These are phyloP conservation scores for Numenius phaeopus DNA, from an alignment of 2,797 vertebrate species.

Conservation along the genomic window DNA sequence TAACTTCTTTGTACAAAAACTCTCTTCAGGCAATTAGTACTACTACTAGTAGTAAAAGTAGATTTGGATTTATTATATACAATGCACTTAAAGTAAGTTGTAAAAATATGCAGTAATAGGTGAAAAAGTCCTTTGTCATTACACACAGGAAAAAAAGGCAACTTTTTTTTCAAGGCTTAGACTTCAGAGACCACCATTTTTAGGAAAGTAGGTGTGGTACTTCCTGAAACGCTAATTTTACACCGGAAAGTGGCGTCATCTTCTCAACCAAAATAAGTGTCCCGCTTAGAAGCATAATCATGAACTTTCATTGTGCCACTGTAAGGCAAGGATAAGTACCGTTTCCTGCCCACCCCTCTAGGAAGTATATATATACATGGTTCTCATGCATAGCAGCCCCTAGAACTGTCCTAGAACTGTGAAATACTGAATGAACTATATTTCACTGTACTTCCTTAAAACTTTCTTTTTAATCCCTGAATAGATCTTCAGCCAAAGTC, in stretches of 20 bases:
- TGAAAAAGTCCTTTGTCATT: neutral
- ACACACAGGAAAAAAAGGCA: neutral
- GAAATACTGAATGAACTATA: neutral
- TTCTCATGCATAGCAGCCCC: neutral
- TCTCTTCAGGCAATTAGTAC: neutral
- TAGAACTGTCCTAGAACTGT: neutral
- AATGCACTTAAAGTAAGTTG: neutral
- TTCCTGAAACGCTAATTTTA: neutral
- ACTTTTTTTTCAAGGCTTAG: neutral
- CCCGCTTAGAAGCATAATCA: neutral
- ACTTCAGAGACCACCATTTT: neutral
- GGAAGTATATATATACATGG: neutral
- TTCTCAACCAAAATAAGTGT: neutral
- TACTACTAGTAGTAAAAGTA: neutral
- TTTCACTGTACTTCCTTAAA: neutral
- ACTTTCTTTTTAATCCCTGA: neutral
- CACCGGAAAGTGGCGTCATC: neutral
- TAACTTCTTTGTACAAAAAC: neutral
- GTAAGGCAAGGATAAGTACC: neutral
- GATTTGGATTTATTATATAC: neutral
- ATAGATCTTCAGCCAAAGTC: neutral
- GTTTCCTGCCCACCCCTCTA: neutral
- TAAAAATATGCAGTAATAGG: neutral
- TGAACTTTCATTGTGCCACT: neutral
- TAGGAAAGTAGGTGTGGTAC: neutral